phyloP scores from a whole-genome alignment of 2,113 vertebrate genomes.

The Aleadryas rufinucha region DNA sequence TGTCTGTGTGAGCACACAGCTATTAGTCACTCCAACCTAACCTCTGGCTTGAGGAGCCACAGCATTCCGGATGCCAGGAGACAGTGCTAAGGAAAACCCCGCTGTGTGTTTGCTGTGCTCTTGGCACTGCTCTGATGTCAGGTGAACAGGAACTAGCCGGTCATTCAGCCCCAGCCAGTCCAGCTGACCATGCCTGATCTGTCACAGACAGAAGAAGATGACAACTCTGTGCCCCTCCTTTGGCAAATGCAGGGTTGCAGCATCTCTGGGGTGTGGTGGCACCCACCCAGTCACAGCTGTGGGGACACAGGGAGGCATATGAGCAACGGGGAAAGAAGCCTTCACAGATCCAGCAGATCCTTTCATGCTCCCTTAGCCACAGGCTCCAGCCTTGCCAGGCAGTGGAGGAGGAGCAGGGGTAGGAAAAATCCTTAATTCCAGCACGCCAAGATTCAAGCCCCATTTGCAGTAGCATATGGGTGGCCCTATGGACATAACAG shows the following conservation, averaged over 20 bases:
- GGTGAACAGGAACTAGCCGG: background rate
- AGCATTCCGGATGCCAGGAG: background rate
- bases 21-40: background rate
- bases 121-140: background rate
- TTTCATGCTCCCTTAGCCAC: fast-evolving
- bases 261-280: background rate
- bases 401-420: background rate
- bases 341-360: background rate
- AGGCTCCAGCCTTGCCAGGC: background rate
- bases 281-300: background rate
- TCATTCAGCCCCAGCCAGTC: background rate
- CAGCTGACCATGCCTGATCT: fast-evolving
- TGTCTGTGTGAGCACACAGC: background rate
- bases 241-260: background rate
- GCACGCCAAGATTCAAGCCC: background rate
- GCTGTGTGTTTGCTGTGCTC: background rate
- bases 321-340: background rate
- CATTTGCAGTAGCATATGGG: background rate
- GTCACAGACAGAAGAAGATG: background rate
- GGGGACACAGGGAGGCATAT: background rate
- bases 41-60: background rate
- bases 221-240: background rate
- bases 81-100: background rate
- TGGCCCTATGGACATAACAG: background rate
- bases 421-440: background rate